Base-by-base conservation (phyloP, 2,797 vertebrate species). In the Typhlichthys eigenmanni region DNA sequence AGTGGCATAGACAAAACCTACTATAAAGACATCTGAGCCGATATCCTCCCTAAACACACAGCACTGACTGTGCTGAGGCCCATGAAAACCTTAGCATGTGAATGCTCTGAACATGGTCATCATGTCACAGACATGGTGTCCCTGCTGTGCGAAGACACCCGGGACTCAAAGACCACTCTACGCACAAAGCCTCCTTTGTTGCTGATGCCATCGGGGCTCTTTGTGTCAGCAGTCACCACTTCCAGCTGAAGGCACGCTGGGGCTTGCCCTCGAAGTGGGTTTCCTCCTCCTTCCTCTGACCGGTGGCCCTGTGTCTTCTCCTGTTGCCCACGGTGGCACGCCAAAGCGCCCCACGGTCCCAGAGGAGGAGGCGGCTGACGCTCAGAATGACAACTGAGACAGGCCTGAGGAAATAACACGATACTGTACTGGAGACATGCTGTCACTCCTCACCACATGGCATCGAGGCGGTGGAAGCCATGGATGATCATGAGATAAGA, bases 321-420 rank as follows among this genome's bases (percentile, higher is more conserved):
- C 62, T 17, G 43, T 49, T 76, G 75, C 63, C 82, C 71, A 81
- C 68, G 73, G 75, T 86, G 85, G 77, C 78, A 47, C 55, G 48
- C 16, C 14, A 43, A 16, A 52, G 12, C 52, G 63, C 66, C 47
- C 64, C 62, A 16, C 55, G 16, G 7, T 17, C 62, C 59, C 67
- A 14, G 19, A 47, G 6, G 65, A 7, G 46, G 54, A 16, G 58
- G 17, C 0, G 4, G 48, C 59, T 62, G 50, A 47, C 47, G 4
- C 62, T 92, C 81, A 93, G 73, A 92, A 93, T 0, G 80, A 80
- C 81, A 94, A 66, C 72, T 91, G 89, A 2, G 89, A 88, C 73
- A 94, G 81, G 70, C 91, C 92, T 94, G 78, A 83, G 78, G 66
- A 72, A 72, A 73, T 56, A 77, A 19, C 34, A 24, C 51, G 14